Evolutionary conservation across 2,113 vertebrate genomes (phyloP).

Genomic region (Pholis gunnellus): DNA sequence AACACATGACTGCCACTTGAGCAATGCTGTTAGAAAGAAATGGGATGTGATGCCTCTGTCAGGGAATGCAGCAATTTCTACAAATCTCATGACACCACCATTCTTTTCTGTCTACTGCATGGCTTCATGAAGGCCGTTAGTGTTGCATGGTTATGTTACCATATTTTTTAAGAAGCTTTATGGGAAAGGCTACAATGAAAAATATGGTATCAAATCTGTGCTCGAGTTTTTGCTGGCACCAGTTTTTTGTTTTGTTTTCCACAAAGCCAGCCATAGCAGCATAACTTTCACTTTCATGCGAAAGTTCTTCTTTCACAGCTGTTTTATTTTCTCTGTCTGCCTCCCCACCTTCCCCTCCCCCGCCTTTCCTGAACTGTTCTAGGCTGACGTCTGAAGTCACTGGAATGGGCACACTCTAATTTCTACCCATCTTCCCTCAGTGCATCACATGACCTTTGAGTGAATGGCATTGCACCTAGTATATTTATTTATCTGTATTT

Average conservation of each 20-base stretch:
- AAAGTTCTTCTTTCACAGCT: slow-evolving; percentile 77
- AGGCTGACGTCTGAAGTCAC: slow-evolving; percentile 99
- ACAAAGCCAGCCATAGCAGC: slow-evolving; percentile 34
- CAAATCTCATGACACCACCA: slow-evolving; percentile 15
- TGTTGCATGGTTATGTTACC: slow-evolving; percentile 46
- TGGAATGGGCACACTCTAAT: slow-evolving; percentile 96
- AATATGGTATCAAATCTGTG: slow-evolving; percentile 36
- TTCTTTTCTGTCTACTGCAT: slow-evolving; percentile 47
- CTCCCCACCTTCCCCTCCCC: slow-evolving; percentile 20
- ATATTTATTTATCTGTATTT: slow-evolving; percentile 68
- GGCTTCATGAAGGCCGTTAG: slow-evolving; percentile 18
- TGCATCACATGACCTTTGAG: slow-evolving; percentile 87
- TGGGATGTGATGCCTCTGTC: slow-evolving; percentile 71
- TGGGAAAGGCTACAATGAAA: slow-evolving; percentile 3
- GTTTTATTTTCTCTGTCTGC: slow-evolving; percentile 82
- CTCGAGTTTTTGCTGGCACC: neutral
- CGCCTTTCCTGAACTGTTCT: slow-evolving; percentile 82
- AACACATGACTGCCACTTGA: slow-evolving; percentile 44
- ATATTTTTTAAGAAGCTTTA: slow-evolving; percentile 34
- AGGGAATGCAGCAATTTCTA: neutral
- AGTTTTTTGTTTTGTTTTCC: neutral
- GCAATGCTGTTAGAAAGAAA: slow-evolving; percentile 67
- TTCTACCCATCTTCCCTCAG: slow-evolving; percentile 84
- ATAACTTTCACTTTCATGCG: slow-evolving; percentile 55
- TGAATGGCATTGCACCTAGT: slow-evolving; percentile 83